Evolutionary conservation across 2,888 invertebrate species (phyloP).

Genomic region (Dioctria rufipes): DNA sequence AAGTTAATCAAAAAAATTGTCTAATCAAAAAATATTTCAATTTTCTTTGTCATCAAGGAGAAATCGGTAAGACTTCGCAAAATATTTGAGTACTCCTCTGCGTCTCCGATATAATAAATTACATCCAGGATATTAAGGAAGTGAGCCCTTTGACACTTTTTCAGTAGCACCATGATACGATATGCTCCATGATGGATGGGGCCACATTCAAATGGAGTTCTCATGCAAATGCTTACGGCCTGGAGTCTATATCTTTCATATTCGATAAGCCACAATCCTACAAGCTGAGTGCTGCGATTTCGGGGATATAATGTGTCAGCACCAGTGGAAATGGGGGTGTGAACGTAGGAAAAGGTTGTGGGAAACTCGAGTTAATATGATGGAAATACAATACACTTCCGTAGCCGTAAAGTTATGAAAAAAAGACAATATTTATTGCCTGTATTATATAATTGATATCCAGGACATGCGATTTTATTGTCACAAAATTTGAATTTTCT

Average conservation of each 20-base stretch:
- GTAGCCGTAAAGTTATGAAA: conserved; percentile 16
- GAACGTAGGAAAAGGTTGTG: conserved; percentile 12
- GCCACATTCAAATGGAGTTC: conserved; percentile 36
- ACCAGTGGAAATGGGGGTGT: not conserved
- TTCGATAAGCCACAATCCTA: conserved; percentile 41
- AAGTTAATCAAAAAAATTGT: conserved; percentile 31
- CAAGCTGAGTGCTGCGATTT: not conserved
- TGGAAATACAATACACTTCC: conserved; percentile 38
- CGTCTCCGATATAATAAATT: conserved; percentile 31
- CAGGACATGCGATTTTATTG: conserved; percentile 30
- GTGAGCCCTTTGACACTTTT: conserved; percentile 36
- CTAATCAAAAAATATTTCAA: conserved; percentile 12
- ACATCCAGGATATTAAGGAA: conserved; percentile 33
- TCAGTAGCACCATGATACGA: conserved; percentile 6
- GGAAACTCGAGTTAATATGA: conserved; percentile 29
- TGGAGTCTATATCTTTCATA: conserved; percentile 19
- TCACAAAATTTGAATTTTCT: conserved; percentile 40
- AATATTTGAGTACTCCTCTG: conserved; percentile 24
- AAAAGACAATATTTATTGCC: conserved; percentile 48
- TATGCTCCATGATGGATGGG: conserved; percentile 32
- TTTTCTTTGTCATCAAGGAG: conserved; percentile 20
- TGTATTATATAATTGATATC: conserved; percentile 42
- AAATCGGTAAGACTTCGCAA: conserved; percentile 28
- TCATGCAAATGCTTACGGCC: conserved; percentile 42
- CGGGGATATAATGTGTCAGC: not conserved